Percentiles rank a stretch among this genome's conserved stretches.
phyloP scores from a whole-genome alignment of 1,140 invertebrate genomes.

The Drosophila biarmipes region DNA sequence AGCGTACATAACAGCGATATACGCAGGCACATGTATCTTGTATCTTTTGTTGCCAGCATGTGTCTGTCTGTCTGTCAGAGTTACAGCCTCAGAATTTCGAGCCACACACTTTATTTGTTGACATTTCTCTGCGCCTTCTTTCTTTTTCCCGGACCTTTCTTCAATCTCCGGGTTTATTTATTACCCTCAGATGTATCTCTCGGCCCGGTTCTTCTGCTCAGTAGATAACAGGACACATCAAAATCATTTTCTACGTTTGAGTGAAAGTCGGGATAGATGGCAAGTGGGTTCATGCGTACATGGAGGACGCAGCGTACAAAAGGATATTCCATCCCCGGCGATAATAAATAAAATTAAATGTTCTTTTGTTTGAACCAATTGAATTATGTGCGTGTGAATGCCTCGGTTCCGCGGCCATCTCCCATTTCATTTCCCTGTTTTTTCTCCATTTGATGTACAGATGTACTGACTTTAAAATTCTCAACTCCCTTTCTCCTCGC shows the following conservation, averaged over 20 bases:
- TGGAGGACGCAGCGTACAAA: constrained; percentile 37
- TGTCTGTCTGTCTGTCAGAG: constrained; percentile 55
- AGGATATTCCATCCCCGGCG: constrained; percentile 38
- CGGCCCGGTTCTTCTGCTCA: constrained; percentile 17
- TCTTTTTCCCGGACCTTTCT: constrained; percentile 43
- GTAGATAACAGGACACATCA: constrained; percentile 63
- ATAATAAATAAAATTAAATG: constrained; percentile 82
- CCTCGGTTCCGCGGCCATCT: constrained; percentile 38
- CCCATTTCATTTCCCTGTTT: constrained; percentile 38
- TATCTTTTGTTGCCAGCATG: constrained; percentile 80
- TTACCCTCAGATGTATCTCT: constrained; percentile 55
- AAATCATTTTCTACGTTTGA: constrained; percentile 69
- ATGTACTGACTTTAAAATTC: constrained; percentile 31
- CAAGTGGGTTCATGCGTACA: constrained; percentile 53
- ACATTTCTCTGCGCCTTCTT: constrained; percentile 57
- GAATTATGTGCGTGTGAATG: constrained; percentile 83
- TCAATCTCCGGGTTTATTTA: constrained; percentile 66
- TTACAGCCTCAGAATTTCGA: constrained; percentile 55
- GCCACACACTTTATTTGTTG: constrained; percentile 76
- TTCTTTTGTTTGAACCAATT: constrained; percentile 80
- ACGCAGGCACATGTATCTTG: constrained; percentile 45
- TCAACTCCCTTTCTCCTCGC: constrained; percentile 3
- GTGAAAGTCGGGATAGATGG: constrained; percentile 67
- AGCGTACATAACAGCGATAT: constrained; percentile 5
- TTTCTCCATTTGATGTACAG: constrained; percentile 27